Evolutionary conservation across 2,797 vertebrate species (phyloP), one percentile per base, ranked within the genome.

Genomic region (Nothura maculosa): DNA sequence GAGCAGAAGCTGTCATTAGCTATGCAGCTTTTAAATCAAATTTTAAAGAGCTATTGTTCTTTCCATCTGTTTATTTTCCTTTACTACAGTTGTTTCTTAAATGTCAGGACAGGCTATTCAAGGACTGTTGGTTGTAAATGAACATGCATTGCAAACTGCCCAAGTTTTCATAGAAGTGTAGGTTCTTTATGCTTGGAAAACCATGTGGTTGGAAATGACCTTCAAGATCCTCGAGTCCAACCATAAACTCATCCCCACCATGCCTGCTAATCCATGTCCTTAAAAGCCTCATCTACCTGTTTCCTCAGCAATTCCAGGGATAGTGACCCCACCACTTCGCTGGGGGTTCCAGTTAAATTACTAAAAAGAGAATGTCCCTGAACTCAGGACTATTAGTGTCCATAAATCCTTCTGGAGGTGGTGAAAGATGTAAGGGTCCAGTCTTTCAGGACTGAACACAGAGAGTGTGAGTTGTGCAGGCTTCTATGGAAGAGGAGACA

Each of bases 61-160:
- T 90, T 72, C 48, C 93, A 94, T 93, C 4, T 19, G 57, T 77
- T 66, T 50, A 24, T 69, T 55, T 60, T 78, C 28, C 48, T 97
- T 91, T 67, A 67, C 74, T 90, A 28, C 32, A 61, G 48, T 82
- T 93, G 63, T 85, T 96, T 73, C 70, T 95, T 94, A 95, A 95
- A 92, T 93, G 84, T 94, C 93, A 95, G 75, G 20, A 74, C 27
- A 38, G 25, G 69, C 45, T 24, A 77, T 60, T 68, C 57, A 68
- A 47, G 45, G 45, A 87, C 9, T 45, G 47, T 61, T 3, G 6
- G 50, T 82, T 52, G 67, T 92, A 95, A 94, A 94, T 96, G 93
- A 82, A 16, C 52, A 30, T 86, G 85, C 86, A 92, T 95, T 93
- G 68, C 74, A 93, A 89, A 85, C 85, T 96, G 77, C 81, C 86